These are phyloP conservation scores for Luidia sarsii DNA, from an alignment of 53 echinoderm and acorn worm species.

Conservation along the genomic window DNA sequence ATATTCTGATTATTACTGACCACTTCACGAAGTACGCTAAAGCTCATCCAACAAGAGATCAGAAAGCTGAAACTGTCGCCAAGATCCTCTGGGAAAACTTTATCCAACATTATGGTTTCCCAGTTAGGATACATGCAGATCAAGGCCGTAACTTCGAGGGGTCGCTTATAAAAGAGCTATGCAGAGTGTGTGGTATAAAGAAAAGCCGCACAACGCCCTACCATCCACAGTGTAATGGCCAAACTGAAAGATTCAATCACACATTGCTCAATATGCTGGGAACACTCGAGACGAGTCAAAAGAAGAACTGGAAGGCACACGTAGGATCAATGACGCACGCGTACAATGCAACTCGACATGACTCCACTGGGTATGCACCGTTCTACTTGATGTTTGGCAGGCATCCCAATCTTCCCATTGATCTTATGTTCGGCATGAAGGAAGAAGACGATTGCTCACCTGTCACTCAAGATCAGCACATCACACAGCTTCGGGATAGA, in stretches of 20 bases:
- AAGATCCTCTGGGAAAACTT: constrained; percentile 58
- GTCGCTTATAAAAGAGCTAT: constrained; percentile 11
- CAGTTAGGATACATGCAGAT: constrained; percentile 60
- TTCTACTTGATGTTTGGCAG: constrained; percentile 47
- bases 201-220: constrained; percentile 42
- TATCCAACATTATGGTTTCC: constrained; percentile 61
- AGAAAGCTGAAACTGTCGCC: constrained; percentile 59
- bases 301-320: constrained; percentile 53
- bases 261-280: constrained; percentile 59
- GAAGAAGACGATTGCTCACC: background rate
- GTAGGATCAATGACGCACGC: constrained; percentile 30
- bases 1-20: constrained; percentile 22
- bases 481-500: constrained; percentile 6
- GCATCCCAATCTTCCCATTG: constrained; percentile 21
- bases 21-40: constrained; percentile 50
- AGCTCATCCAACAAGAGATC: constrained; percentile 58
- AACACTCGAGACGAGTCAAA: constrained; percentile 32
- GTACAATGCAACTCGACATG: constrained; percentile 31
- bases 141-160: constrained; percentile 66
- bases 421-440: constrained; percentile 16
- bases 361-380: constrained; percentile 28
- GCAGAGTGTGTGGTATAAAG: background rate
- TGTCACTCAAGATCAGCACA: constrained; percentile 9
- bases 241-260: constrained; percentile 59
- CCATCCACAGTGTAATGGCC: constrained; percentile 4